Conservation (phyloP, 2,888 invertebrate genomes). For the Napeogenes inachia region DNA sequence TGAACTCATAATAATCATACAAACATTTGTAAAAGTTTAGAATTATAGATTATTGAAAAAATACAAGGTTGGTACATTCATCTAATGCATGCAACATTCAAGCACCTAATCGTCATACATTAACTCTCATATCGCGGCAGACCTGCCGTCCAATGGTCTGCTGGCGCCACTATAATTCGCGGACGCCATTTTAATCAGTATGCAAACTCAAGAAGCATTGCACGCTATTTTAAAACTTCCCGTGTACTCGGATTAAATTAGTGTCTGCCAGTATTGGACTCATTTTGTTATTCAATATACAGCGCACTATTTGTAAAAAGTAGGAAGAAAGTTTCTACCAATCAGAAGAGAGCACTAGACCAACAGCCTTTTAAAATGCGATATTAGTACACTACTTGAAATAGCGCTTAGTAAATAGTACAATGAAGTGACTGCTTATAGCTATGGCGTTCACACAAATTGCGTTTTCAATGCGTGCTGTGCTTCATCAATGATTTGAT, state of each 20-base stretch:
- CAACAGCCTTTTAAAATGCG: no score
- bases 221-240: slow-evolving; percentile 25
- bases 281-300: no score
- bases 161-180: slow-evolving; percentile 34
- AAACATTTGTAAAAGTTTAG: no score
- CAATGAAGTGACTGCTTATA: slow-evolving; percentile 11
- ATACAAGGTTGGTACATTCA: background rate
- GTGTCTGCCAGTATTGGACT: slow-evolving; percentile 10
- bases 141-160: slow-evolving; percentile 16
- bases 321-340: background rate
- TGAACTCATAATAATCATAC: no score
- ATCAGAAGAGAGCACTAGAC: background rate
- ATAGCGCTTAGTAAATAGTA: no score
- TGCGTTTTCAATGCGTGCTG: slow-evolving; percentile 24
- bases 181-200: slow-evolving; percentile 35
- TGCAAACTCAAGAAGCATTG: slow-evolving; percentile 27
- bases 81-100: slow-evolving; percentile 13
- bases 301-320: no score
- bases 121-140: slow-evolving; percentile 25
- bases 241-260: slow-evolving; percentile 17
- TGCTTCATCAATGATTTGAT: slow-evolving; percentile 28
- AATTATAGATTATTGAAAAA: no score
- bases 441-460: slow-evolving; percentile 27
- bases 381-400: no score
- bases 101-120: slow-evolving; percentile 25